Conservation (phyloP, 2,888 invertebrate genomes). For the Oscheius myriophilus region DNA sequence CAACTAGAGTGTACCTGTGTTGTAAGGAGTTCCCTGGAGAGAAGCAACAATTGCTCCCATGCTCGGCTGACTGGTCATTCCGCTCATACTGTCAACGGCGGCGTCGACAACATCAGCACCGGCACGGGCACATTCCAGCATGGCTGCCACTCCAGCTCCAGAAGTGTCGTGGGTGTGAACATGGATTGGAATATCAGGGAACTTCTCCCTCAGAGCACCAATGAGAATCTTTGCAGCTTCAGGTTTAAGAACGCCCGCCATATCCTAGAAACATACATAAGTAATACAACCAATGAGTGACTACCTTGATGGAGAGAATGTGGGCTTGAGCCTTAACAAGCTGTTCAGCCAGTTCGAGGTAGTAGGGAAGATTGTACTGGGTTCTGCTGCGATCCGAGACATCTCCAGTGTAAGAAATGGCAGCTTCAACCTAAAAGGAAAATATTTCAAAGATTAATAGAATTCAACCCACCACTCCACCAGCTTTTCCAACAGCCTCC, state of each 20-base stretch:
- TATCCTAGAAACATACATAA: slow-evolving; percentile 50
- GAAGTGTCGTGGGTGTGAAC: slow-evolving; percentile 99
- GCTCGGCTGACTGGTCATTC: slow-evolving; percentile 96
- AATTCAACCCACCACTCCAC: slow-evolving; percentile 47
- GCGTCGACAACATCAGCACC: slow-evolving; percentile 75
- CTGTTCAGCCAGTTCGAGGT: slow-evolving; percentile 89
- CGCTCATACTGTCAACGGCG: slow-evolving; percentile 98
- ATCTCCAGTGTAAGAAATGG: slow-evolving; percentile 77
- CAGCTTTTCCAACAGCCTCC: slow-evolving; percentile 88
- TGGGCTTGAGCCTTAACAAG: slow-evolving; percentile 82
- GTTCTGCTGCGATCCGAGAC: slow-evolving; percentile 88
- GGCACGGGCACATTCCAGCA: slow-evolving; percentile 73
- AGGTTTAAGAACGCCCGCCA: slow-evolving; percentile 84
- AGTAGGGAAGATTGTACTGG: slow-evolving; percentile 95
- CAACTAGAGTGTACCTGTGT: slow-evolving; percentile 76
- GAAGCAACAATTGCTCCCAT: slow-evolving; percentile 99
- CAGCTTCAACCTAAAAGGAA: slow-evolving; percentile 40
- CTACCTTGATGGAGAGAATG: slow-evolving; percentile 64
- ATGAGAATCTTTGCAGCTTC: slow-evolving; percentile 88
- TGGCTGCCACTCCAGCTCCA: slow-evolving; percentile 82
- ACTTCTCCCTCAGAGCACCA: slow-evolving; percentile 86
- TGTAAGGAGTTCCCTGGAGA: slow-evolving; percentile 79
- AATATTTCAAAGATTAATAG: neutral
- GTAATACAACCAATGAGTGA: slow-evolving; percentile 1
- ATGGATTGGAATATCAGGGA: slow-evolving; percentile 94